Evolutionary conservation across 2,113 vertebrate species (phyloP).

Genomic region (Melanerpes formicivorus): DNA sequence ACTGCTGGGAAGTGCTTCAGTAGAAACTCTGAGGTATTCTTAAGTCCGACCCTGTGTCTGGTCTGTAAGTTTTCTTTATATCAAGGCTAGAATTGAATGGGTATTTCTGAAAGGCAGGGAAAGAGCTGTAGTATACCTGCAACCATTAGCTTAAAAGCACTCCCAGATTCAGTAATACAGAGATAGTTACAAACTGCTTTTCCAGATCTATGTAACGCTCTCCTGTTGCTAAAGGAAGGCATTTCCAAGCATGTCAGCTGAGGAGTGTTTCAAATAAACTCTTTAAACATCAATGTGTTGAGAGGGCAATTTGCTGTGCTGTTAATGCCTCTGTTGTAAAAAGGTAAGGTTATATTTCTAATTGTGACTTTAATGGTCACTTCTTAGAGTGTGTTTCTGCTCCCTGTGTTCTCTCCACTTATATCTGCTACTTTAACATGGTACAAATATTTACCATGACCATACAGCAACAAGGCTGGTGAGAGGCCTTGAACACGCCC

Average conservation of each 20-base stretch:
- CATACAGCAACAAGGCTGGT: not conserved
- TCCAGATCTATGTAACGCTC: not conserved
- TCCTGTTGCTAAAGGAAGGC: not conserved
- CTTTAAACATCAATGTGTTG: constrained; percentile 34
- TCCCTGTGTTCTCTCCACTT: constrained; percentile 18
- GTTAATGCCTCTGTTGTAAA: constrained; percentile 55
- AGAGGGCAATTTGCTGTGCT: constrained; percentile 39
- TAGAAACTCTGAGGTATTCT: not conserved
- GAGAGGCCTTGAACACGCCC: too few relatives aligned
- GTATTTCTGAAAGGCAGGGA: not conserved
- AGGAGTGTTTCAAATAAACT: constrained; percentile 55
- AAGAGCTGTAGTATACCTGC: not conserved
- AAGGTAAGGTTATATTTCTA: constrained; percentile 40
- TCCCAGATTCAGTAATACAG: not conserved
- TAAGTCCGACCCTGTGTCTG: not conserved
- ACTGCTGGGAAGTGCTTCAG: not conserved
- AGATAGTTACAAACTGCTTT: not conserved
- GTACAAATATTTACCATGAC: not conserved
- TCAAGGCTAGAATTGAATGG: not conserved
- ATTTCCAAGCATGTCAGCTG: constrained; percentile 13
- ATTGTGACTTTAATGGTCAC: constrained; percentile 32
- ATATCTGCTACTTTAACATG: constrained; percentile 41
- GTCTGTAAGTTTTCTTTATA: not conserved
- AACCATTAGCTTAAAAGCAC: constrained; percentile 7
- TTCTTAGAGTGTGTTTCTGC: constrained; percentile 15